Evolutionary conservation across 2,888 invertebrate species (phyloP), one percentile per base, ranked within the genome.

Genomic region (Drosophila mayaguana): DNA sequence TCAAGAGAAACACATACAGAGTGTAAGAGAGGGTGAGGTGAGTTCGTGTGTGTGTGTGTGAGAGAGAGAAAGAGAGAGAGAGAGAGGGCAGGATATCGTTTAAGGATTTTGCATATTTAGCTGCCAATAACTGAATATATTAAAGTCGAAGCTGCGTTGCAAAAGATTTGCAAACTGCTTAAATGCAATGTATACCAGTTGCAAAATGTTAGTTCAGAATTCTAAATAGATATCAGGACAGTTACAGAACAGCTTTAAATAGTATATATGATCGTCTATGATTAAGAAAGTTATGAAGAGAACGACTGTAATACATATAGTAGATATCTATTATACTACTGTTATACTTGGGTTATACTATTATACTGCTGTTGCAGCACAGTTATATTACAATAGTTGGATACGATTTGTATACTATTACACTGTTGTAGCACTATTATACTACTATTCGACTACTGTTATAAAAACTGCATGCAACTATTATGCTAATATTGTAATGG

Each of bases 81-180:
- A 3, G 43, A 18, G n/a, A 38, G 64, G 16, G 40, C 11, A 20
- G 64, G 20, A 38, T 46, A 53, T 57, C 38, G 14, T 32, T 34
- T 45, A 25, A 43, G 63, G 45, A 50, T 18, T 62, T 43, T 18
- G 71, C 67, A 75, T 80, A 80, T 80, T 75, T 80, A 78, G 71
- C 65, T 83, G 81, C 67, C 81, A 81, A 83, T 81, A 81, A 72
- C 57, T 40, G 38, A 40, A 73, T 70, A 50, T 68, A 81, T 75
- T 53, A 65, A 75, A 65, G 53, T 42, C 43, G 53, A 43, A 42
- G 48, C 32, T 43, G 25, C 40, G 40, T 43, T 56, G 32, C 45
- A 64, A 51, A 56, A 51, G 51, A 32, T 46, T 59, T 38, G 38
- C 68, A 42, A 51, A 50, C 48, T 45, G 50, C 55, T 42, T 45